Evolutionary conservation across 2,888 invertebrate genomes (phyloP).

Genomic region (Morpho deidamia): DNA sequence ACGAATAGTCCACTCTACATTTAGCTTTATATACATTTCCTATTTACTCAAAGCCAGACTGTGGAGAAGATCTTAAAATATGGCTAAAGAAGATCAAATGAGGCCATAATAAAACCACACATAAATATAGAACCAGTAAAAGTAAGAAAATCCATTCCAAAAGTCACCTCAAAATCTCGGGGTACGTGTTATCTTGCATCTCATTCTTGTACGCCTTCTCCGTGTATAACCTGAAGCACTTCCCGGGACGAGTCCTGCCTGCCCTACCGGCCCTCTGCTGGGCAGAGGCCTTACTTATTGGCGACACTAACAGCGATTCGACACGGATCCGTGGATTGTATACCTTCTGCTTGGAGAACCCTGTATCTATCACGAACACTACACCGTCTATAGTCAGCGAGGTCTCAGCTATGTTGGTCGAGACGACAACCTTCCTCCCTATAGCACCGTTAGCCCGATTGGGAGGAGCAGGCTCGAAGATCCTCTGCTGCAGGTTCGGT

Average conservation of each 20-base stretch:
- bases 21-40: too few species aligned
- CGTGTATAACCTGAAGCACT: conserved; percentile 97
- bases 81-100: too few species aligned
- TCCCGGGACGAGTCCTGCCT: conserved; percentile 98
- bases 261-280: conserved; percentile 99
- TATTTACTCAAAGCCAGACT: too few species aligned
- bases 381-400: conserved; percentile 99
- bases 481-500: conserved; percentile 96
- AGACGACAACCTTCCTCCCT: conserved; percentile 95
- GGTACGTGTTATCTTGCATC: conserved; percentile 99
- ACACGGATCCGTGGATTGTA: conserved; percentile 93
- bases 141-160: conserved; percentile 25
- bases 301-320: conserved; percentile 97
- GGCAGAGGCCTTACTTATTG: conserved; percentile 99
- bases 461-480: conserved; percentile 98
- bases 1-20: too few species aligned
- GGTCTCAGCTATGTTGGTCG: conserved; percentile 99
- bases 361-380: conserved; percentile 99
- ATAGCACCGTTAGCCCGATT: conserved; percentile 92
- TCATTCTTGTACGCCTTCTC: conserved; percentile 95
- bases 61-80: too few species aligned
- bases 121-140: too few species aligned
- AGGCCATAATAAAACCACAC: too few species aligned
- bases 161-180: conserved; percentile 86
- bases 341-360: conserved; percentile 99